Evolutionary conservation across 1,140 invertebrate genomes (phyloP).

Genomic region (Conus ventricosus): DNA sequence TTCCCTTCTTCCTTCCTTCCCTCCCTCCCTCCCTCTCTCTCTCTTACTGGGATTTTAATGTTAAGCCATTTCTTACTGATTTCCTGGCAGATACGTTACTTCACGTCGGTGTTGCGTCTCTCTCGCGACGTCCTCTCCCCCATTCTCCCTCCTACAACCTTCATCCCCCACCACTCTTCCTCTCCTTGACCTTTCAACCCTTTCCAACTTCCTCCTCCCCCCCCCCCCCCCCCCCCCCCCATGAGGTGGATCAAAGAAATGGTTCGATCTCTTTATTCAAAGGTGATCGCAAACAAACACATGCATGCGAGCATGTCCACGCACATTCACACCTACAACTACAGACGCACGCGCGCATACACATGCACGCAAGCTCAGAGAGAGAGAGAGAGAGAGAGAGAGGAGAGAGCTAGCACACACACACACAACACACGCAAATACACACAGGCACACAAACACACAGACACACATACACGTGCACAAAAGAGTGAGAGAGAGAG

Average conservation of each 20-base stretch:
- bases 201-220: too few species aligned
- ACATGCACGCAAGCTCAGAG: too few species aligned
- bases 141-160: not conserved
- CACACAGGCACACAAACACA: too few species aligned
- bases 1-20: not conserved
- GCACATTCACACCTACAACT: not conserved
- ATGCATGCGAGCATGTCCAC: not conserved
- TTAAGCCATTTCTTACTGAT: not conserved
- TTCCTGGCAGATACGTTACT: not conserved
- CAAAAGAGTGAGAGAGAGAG: too few species aligned
- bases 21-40: not conserved
- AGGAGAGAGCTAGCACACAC: too few species aligned
- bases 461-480: too few species aligned
- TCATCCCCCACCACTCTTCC: not conserved
- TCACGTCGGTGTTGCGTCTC: not conserved
- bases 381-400: too few species aligned
- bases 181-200: not conserved
- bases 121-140: not conserved
- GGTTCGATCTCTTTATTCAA: too few species aligned
- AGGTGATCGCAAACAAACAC: not conserved
- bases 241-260: too few species aligned
- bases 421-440: too few species aligned
- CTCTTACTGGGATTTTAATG: too few species aligned
- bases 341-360: not conserved
- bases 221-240: not conserved